phyloP scores from a whole-genome alignment of 2,888 invertebrate species.

The Zaprionus lineosus region DNA sequence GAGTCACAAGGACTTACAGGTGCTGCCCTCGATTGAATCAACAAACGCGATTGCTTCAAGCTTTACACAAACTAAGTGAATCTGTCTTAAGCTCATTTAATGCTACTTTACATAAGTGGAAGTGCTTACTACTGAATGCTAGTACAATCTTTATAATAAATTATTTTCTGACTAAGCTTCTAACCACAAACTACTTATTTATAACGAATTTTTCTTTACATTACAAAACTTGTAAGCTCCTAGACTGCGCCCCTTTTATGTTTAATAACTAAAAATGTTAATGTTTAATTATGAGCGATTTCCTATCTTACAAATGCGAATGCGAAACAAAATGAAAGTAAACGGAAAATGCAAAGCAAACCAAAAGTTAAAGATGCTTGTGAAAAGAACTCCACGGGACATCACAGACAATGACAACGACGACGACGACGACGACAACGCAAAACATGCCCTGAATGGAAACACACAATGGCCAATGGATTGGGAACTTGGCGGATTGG shows the following conservation, averaged over 20 bases:
- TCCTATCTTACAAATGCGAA: slow-evolving; percentile 2
- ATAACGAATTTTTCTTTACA: background rate
- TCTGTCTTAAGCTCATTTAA: background rate
- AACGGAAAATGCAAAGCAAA: slow-evolving; percentile 40
- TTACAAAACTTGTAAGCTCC: no score
- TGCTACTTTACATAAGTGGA: background rate
- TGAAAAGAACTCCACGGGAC: slow-evolving; percentile 15
- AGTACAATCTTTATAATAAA: no score
- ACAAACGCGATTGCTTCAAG: no score
- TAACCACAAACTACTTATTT: background rate
- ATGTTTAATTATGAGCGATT: no score
- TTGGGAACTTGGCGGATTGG: slow-evolving; percentile 19
- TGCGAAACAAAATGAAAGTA: slow-evolving; percentile 13
- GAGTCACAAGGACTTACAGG: background rate
- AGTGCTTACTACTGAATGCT: background rate
- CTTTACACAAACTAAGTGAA: background rate
- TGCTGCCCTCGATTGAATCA: background rate
- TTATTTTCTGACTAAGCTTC: no score
- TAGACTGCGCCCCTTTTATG: background rate
- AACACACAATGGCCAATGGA: slow-evolving; percentile 49
- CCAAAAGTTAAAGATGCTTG: slow-evolving; percentile 16
- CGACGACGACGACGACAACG: slow-evolving; percentile 18
- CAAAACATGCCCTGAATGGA: slow-evolving; percentile 41
- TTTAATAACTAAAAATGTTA: slow-evolving; percentile 9
- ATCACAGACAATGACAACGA: slow-evolving; percentile 18